phyloP scores from a whole-genome alignment of 2,113 vertebrate species.

The Archilochus colubris region DNA sequence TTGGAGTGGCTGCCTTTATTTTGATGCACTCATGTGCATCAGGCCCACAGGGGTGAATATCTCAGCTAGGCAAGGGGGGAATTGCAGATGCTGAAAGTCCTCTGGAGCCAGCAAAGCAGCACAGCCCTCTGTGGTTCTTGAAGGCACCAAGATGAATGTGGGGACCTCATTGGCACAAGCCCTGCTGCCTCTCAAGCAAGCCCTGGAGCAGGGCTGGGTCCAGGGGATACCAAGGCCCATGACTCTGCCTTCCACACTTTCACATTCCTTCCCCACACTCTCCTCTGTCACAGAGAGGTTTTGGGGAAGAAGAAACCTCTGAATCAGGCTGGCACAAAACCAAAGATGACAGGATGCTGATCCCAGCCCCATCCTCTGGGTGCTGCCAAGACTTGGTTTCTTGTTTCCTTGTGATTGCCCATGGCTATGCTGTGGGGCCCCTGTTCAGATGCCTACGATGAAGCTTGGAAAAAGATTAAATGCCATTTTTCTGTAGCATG shows the following conservation, averaged over 20 bases:
- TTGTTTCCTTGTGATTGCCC: not conserved
- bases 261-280: too few relatives aligned
- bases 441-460: not conserved
- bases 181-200: not conserved
- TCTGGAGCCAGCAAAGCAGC: not conserved
- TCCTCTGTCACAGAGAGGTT: not conserved
- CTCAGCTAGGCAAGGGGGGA: not conserved
- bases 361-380: not conserved
- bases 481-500: not conserved
- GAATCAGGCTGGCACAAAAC: not conserved
- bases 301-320: not conserved
- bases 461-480: not conserved
- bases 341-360: not conserved
- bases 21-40: rapidly evolving
- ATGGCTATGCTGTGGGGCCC: not conserved
- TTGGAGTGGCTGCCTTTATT: not conserved
- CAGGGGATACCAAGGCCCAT: rapidly evolving
- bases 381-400: not conserved
- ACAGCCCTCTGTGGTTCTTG: not conserved
- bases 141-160: rapidly evolving
- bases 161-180: not conserved
- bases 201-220: not conserved
- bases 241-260: not conserved
- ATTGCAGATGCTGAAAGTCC: not conserved
- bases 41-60: rapidly evolving